Evolutionary conservation across 2,888 invertebrate genomes (phyloP), one percentile per base, ranked within the genome.

Genomic region (Drosophila macrospina): DNA sequence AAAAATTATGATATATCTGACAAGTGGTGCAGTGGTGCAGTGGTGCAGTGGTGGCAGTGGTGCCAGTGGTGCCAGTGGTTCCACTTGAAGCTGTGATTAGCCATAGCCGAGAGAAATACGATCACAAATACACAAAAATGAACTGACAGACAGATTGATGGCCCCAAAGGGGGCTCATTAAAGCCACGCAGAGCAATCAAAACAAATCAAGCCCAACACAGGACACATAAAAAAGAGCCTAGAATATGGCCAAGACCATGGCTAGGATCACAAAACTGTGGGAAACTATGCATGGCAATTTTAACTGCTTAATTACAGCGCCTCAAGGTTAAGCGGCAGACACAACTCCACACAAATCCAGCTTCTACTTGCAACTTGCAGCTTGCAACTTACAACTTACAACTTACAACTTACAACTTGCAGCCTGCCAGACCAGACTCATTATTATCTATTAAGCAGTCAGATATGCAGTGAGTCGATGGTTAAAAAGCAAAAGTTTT

Each of bases 231-330:
- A 56, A 59, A 45, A 59, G 26, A 8, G 39, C 24, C 55, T 50
- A 62, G 54, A 16, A 36, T 47, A 36, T 7, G 52, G 42, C 72
- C 83, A 84, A 62, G 54, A 15, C 39, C 47, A 36, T 7, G 52
- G 42, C 72, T 86, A 84, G 80, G 78, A 69, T 64, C 59, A 11
- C 30, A 24, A 59, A 59, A 64, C 84, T 88, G 83, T 83, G 88
- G 86, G 83, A 83, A 86, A 76, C 76, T 75, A 48, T 65, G 44
- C 36, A 15, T 34, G 69, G 64, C 86, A 80, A 47, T 47, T 82
- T 87, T 82, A 89, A 89, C 89, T 87, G 86, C 89, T 89, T 87
- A 87, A 87, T 87, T 87, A 87, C 86, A 87, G 74, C 74, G 87
- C 86, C 83, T 76, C 73, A 78, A 74, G 82, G 86, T 80, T 74